Base-by-base conservation (phyloP, 2,113 vertebrate species). In the Hemiscyllium ocellatum region DNA sequence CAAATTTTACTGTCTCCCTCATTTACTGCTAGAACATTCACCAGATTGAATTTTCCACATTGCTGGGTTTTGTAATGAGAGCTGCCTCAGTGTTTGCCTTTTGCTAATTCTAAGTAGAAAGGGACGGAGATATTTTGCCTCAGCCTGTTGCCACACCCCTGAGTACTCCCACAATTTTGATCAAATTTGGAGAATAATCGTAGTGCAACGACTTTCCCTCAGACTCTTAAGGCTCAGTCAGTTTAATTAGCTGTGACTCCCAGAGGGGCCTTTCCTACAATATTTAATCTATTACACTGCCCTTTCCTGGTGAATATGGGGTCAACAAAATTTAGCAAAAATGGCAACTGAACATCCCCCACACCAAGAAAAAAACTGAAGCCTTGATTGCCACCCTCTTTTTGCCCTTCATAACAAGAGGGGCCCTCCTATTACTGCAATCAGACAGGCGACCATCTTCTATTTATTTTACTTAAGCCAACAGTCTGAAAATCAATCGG, bases 401-500 rank as follows among this genome's bases (percentile, higher is more conserved):
- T 61, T 95, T 96, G 96, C 96, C 96, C 96, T 96, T 96, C 96
- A 96, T 95, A 96, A 87, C 96, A 78, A 95, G 96, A 50, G 94
- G 70, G 91, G 95, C 86, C 96, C 96, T 42, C 95, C 80, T 96
- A 76, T 95, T 95, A 87, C 95, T 91, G 72, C 93, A 70, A 95
- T 96, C 96, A 95, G 33, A 70, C 89, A 95, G 96, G 96, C 96
- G 96, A 97, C 96, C 94, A 95, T 85, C 47, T 87, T 96, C 96
- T 96, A 96, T 97, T 96, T 96, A 96, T 96, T 97, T 96, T 95
- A 96, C 96, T 96, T 96, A 97, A 96, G 89, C 96, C 96, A 96
- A 97, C 97, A 97, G 97, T 96, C 96, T 19, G 65, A 96, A 96
- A 96, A 96, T 96, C 96, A 96, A 96, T 96, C 96, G 97, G 96